These are phyloP conservation scores for Amyelois transitella DNA, from an alignment of 1,140 invertebrate species.

Conservation along the genomic window DNA sequence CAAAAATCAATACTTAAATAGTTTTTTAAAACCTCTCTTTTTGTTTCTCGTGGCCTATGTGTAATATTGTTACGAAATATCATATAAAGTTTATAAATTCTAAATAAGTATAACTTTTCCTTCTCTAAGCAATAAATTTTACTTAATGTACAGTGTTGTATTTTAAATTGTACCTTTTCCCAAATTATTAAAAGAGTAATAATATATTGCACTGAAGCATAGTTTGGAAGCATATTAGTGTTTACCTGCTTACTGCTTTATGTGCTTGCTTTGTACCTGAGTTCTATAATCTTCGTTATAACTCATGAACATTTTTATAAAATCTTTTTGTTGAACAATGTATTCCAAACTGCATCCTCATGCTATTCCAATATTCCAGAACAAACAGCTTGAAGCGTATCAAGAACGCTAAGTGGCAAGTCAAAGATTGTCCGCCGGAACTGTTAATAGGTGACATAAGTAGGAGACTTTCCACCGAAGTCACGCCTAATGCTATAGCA, in stretches of 20 bases:
- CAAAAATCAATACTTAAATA: too few relatives aligned
- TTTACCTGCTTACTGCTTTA: slow-evolving; percentile 18
- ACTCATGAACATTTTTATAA: background rate
- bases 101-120: background rate
- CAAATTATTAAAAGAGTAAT: slow-evolving; percentile 6
- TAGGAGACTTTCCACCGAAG: slow-evolving; percentile 73
- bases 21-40: background rate
- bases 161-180: background rate
- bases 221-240: slow-evolving; percentile 8
- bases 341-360: background rate
- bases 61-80: background rate
- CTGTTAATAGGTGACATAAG: slow-evolving; percentile 60
- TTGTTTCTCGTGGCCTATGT: background rate
- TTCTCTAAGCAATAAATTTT: slow-evolving; percentile 9
- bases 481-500: slow-evolving; percentile 90
- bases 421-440: slow-evolving; percentile 76
- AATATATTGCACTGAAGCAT: slow-evolving; percentile 4
- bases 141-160: background rate
- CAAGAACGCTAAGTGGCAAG: slow-evolving; percentile 77
- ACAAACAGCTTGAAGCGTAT: slow-evolving; percentile 77
- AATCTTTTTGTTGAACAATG: background rate
- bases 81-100: background rate
- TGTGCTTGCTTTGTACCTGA: slow-evolving; percentile 20
- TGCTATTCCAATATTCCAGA: slow-evolving; percentile 52
- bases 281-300: background rate